A percentile compares a stretch with the other conserved stretches of the same genome.
These are phyloP conservation scores for Spilogale gracilis DNA, from an alignment of 2,113 vertebrate genomes.

Conservation along the genomic window DNA sequence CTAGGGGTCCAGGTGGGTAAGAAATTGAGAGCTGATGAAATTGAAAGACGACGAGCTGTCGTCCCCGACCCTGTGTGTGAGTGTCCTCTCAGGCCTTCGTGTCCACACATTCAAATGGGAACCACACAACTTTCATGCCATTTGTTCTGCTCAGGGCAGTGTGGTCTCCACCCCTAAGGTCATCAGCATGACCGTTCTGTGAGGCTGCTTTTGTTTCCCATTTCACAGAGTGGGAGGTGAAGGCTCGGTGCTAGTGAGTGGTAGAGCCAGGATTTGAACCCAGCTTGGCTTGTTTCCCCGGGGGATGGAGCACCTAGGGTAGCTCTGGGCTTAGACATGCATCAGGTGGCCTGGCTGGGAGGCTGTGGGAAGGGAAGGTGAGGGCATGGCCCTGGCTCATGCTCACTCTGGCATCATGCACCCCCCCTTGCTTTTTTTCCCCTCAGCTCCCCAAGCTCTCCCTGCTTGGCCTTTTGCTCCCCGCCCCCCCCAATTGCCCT, in stretches of 20 bases:
- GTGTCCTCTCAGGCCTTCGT: fast-evolving
- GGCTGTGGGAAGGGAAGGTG: fast-evolving
- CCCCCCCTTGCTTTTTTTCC: no score
- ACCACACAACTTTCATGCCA: fast-evolving
- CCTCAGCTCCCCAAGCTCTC: background rate
- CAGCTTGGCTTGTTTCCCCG: background rate
- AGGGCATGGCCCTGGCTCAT: background rate
- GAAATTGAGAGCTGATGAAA: background rate
- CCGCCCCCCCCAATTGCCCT: slow-evolving; percentile 80
- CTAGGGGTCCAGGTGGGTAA: background rate
- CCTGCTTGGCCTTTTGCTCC: slow-evolving; percentile 45
- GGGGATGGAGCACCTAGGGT: background rate
- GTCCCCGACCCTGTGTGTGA: background rate
- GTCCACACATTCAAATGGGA: fast-evolving
- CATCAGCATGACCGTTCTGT: fast-evolving
- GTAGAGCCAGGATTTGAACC: background rate
- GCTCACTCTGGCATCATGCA: background rate
- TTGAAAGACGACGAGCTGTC: fast-evolving
- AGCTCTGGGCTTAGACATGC: background rate
- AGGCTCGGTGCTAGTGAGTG: background rate
- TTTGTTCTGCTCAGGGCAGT: background rate
- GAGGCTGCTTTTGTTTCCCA: background rate
- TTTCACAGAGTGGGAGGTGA: background rate
- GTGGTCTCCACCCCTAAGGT: fast-evolving
- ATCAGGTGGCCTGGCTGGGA: background rate